Evolutionary conservation across 2,888 invertebrate species (phyloP).

Genomic region (Thyatira batis): DNA sequence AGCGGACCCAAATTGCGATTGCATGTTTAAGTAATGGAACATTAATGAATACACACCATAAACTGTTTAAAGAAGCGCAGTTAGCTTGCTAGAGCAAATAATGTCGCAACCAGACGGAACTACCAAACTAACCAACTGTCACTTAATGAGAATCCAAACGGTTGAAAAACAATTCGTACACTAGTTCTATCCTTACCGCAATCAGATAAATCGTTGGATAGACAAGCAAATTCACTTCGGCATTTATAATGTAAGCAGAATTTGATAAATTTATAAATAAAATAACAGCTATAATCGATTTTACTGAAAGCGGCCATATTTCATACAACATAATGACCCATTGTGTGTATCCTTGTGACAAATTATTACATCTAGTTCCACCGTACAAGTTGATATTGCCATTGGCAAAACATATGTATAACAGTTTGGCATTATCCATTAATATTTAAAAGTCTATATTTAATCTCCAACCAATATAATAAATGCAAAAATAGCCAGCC

Average conservation of each 20-base stretch:
- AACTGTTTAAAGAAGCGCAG: conserved; percentile 1
- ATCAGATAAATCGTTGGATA: no score
- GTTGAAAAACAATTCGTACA: background rate
- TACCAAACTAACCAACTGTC: background rate
- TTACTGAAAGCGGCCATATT: conserved; percentile 53
- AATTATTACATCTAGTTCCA: conserved; percentile 47
- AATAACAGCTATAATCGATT: conserved; percentile 32
- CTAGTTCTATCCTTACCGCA: no score
- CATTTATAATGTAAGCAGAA: no score
- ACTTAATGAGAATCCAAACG: background rate
- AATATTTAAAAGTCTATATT: background rate
- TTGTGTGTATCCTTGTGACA: conserved; percentile 62
- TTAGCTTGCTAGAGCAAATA: background rate
- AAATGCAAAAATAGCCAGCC: background rate
- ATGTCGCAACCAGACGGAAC: background rate
- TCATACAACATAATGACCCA: conserved; percentile 55
- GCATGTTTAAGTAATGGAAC: background rate
- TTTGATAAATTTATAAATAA: conserved; percentile 23
- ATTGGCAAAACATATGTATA: no score
- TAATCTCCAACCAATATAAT: background rate
- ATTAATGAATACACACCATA: background rate
- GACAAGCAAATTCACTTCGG: no score
- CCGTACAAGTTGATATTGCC: conserved; percentile 41
- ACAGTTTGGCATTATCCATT: conserved; percentile 23
- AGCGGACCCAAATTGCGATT: background rate